Evolutionary conservation across 2,113 vertebrate species (phyloP).

Genomic region (Pseudolaguvia tuberculata): DNA sequence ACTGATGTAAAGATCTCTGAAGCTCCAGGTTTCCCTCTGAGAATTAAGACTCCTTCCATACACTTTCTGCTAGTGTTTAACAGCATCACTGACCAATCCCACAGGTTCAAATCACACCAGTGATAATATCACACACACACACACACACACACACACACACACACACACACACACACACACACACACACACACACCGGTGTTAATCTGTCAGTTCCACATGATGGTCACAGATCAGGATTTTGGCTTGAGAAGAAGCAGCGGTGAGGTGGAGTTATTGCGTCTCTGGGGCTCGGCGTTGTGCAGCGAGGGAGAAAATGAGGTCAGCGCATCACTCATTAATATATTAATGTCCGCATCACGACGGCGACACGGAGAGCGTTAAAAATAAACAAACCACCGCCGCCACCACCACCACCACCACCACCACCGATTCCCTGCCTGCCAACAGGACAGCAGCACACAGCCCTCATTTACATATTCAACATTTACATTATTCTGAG

Average conservation of each 20-base stretch:
- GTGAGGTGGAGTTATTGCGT: background rate
- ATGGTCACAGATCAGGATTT: background rate
- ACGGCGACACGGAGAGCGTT: slow-evolving; percentile 48
- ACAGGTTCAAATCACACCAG: background rate
- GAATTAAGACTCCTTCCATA: background rate
- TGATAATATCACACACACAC: background rate
- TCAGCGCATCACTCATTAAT: slow-evolving; percentile 52
- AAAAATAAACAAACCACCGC: slow-evolving; percentile 52
- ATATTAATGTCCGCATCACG: slow-evolving; percentile 46
- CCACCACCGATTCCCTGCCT: background rate
- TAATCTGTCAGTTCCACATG: background rate
- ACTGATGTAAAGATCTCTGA: too few species aligned
- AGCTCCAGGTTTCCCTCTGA: background rate
- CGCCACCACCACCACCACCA: slow-evolving; percentile 12
- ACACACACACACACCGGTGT: background rate
- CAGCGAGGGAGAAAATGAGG: slow-evolving; percentile 32
- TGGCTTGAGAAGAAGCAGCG: background rate
- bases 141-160: background rate
- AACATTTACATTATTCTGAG: slow-evolving; percentile 72
- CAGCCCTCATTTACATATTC: slow-evolving; percentile 70
- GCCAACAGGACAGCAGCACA: slow-evolving; percentile 49
- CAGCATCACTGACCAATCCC: background rate
- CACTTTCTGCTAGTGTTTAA: background rate
- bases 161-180: background rate
- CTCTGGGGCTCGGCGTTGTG: slow-evolving; percentile 13